phyloP scores from a whole-genome alignment of 2,797 vertebrate species.

The Takifugu ocellatus region DNA sequence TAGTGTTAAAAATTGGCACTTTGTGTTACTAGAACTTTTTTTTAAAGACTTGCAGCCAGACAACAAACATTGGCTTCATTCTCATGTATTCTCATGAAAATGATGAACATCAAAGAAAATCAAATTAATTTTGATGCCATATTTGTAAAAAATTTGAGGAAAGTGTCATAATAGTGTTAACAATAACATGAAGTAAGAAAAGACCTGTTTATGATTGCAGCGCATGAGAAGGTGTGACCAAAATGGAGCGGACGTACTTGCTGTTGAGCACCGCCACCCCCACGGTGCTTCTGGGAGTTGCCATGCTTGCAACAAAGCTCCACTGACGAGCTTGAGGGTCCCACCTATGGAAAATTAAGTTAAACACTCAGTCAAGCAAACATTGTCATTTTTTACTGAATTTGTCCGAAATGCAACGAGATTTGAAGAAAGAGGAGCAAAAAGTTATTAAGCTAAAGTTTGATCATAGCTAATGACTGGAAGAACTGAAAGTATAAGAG shows the following conservation, averaged over 20 bases:
- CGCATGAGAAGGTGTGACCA: background rate
- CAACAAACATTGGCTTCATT: no score
- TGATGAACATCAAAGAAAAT: no score
- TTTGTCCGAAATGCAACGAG: background rate
- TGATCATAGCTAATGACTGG: no score
- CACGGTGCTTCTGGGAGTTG: conserved; percentile 94
- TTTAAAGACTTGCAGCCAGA: no score
- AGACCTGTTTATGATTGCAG: no score
- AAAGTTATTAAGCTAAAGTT: background rate
- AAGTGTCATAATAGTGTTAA: conserved; percentile 1
- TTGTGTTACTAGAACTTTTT: no score
- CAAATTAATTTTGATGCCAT: no score
- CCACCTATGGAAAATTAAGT: conserved; percentile 57
- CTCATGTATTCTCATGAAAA: no score
- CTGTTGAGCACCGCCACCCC: conserved; percentile 92
- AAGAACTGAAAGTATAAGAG: background rate
- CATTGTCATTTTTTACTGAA: no score
- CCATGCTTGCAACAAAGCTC: conserved; percentile 99
- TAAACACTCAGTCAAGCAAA: background rate
- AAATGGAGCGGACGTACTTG: conserved; percentile 80
- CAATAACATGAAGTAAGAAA: background rate
- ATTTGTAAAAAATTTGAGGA: no score
- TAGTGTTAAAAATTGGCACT: no score
- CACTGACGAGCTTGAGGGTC: conserved; percentile 96
- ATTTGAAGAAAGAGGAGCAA: background rate